Evolutionary conservation across 2,888 invertebrate species (phyloP).

Genomic region (Coremacera marginata): DNA sequence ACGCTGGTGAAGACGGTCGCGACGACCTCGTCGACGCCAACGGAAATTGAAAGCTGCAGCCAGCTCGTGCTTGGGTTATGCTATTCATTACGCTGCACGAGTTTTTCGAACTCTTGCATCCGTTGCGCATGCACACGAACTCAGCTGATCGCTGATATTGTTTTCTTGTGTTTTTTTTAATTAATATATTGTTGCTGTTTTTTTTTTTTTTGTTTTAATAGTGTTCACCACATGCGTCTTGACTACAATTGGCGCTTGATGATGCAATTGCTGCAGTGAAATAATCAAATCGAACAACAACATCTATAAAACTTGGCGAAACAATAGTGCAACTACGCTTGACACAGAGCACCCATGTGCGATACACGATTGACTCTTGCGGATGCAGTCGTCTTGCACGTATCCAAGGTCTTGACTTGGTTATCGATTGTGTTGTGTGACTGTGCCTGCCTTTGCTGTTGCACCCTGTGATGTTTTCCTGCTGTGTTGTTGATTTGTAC

Average conservation of each 20-base stretch:
- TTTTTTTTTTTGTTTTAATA: constrained; percentile 18
- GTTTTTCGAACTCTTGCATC: constrained; percentile 61
- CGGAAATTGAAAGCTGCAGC: background rate
- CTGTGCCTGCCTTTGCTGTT: constrained; percentile 15
- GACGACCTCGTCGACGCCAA: background rate
- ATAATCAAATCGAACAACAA: constrained; percentile 11
- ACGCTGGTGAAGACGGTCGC: background rate
- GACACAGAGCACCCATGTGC: background rate
- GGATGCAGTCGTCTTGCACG: constrained; percentile 25
- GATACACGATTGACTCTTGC: background rate
- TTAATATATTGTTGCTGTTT: background rate
- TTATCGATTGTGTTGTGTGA: constrained; percentile 56
- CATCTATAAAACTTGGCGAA: constrained; percentile 24
- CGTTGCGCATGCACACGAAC: constrained; percentile 7
- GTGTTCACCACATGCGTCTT: constrained; percentile 8
- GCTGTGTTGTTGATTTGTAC: constrained; percentile 34
- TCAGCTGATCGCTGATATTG: constrained; percentile 21
- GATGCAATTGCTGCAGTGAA: constrained; percentile 54
- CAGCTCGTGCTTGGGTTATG: background rate
- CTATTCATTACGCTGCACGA: constrained; percentile 42
- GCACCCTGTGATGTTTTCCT: constrained; percentile 28
- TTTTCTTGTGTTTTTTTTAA: background rate
- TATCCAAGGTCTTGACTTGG: constrained; percentile 58
- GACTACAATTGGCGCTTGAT: constrained; percentile 44
- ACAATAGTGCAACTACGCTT: background rate